Evolutionary conservation across 2,888 invertebrate species (phyloP).

Genomic region (Philereme transversata): DNA sequence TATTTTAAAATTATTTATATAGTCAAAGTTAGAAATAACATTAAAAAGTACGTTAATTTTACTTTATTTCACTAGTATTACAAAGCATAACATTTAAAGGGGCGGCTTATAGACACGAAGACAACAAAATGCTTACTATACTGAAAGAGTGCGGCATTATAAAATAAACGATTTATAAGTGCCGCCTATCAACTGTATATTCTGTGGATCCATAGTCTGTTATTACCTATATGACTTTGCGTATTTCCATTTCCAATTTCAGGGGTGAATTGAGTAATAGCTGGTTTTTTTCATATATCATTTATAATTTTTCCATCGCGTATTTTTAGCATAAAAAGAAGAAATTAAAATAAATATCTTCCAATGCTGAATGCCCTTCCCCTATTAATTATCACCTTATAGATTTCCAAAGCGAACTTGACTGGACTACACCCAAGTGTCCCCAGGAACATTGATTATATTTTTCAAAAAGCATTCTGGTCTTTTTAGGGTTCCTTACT

Average conservation of each 20-base stretch:
- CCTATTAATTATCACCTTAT: too few species aligned
- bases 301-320: too few species aligned
- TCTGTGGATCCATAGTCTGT: conserved; percentile 37
- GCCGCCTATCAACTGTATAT: conserved; percentile 32
- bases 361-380: too few species aligned
- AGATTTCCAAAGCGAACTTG: too few species aligned
- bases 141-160: conserved; percentile 48
- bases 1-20: neutral
- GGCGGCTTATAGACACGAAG: conserved; percentile 15
- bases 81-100: conserved; percentile 13
- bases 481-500: too few species aligned
- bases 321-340: too few species aligned
- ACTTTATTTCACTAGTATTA: neutral
- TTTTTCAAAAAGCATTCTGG: too few species aligned
- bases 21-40: too few species aligned
- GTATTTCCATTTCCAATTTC: conserved; percentile 53
- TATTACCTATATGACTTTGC: conserved; percentile 58
- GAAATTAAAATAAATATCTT: too few species aligned
- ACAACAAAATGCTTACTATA: conserved; percentile 35
- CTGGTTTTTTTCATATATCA: too few species aligned
- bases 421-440: too few species aligned
- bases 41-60: neutral
- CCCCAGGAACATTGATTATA: too few species aligned
- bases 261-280: conserved; percentile 39
- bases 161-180: conserved; percentile 54